A percentile compares a stretch with the other conserved stretches of the same genome.
phyloP scores from a whole-genome alignment of 1,140 invertebrate species.

The Dendroctonus ponderosae region DNA sequence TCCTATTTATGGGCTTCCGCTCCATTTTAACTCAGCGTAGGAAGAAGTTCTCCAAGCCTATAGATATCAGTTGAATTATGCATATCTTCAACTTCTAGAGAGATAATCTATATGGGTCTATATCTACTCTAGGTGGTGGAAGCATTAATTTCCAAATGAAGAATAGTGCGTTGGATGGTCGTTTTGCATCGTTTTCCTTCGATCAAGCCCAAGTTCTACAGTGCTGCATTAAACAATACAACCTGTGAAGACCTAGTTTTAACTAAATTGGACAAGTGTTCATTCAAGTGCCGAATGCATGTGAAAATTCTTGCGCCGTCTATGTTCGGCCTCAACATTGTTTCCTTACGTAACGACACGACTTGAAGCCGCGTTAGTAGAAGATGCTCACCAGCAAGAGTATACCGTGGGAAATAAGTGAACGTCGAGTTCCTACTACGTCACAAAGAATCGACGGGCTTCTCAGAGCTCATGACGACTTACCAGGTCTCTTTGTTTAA shows the following conservation, averaged over 20 bases:
- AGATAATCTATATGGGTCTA: too few species aligned
- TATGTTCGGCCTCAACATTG: slow-evolving; percentile 25
- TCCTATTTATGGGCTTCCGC: too few species aligned
- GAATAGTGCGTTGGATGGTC: too few species aligned
- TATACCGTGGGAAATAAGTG: slow-evolving; percentile 30
- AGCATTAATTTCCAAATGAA: too few species aligned
- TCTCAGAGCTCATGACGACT: slow-evolving; percentile 9
- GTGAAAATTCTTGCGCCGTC: slow-evolving; percentile 17
- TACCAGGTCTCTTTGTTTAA: slow-evolving; percentile 17
- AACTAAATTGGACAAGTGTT: not conserved
- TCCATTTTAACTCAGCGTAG: too few species aligned
- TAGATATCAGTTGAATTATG: too few species aligned
- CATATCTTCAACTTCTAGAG: too few species aligned
- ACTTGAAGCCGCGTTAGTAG: slow-evolving; percentile 24
- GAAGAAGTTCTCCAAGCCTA: too few species aligned
- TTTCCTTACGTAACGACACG: slow-evolving; percentile 30
- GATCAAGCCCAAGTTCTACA: not conserved
- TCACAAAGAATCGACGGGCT: slow-evolving; percentile 26
- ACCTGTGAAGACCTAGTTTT: too few species aligned
- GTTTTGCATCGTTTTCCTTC: too few species aligned
- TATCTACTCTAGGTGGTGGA: too few species aligned
- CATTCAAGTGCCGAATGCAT: slow-evolving; percentile 3
- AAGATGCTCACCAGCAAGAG: slow-evolving; percentile 27
- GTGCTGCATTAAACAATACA: not conserved
- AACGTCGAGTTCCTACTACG: slow-evolving; percentile 27